These are phyloP conservation scores for Cyclura pinguis DNA, from an alignment of 2,797 vertebrate genomes.

Conservation along the genomic window DNA sequence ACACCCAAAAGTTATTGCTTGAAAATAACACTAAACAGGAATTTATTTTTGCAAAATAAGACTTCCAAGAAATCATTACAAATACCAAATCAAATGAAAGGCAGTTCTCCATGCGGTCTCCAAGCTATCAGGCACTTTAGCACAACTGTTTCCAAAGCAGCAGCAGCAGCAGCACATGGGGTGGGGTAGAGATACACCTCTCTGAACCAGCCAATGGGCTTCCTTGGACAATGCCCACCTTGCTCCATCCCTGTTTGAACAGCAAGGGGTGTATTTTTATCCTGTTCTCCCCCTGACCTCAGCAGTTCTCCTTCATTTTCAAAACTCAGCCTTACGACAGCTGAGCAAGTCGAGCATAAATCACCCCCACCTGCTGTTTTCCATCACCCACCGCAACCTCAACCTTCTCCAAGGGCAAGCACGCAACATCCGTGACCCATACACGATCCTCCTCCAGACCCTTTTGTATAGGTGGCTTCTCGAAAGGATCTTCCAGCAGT, in stretches of 20 bases:
- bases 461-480: not conserved
- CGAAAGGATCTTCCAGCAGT: conserved; percentile 1
- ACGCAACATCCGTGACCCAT: not conserved
- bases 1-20: not conserved
- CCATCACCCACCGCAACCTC: conserved; percentile 1
- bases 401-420: not conserved
- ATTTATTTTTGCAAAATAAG: not conserved
- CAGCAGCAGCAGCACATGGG: not conserved
- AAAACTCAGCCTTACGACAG: conserved; percentile 19
- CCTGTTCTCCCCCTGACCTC: conserved; percentile 33
- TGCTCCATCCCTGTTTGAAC: conserved; percentile 14
- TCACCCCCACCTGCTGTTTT: conserved; percentile 38
- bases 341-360: not conserved
- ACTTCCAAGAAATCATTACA: not conserved
- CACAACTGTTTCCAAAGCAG: not conserved
- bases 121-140: not conserved
- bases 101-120: not conserved
- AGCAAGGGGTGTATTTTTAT: conserved; percentile 40
- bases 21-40: not conserved
- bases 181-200: not conserved
- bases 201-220: not conserved
- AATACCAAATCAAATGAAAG: not conserved
- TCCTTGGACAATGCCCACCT: conserved; percentile 30
- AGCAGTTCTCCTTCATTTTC: conserved; percentile 31
- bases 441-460: not conserved